Percentiles rank a stretch among this genome's conserved stretches.
phyloP scores from a whole-genome alignment of 30 jellyfish, hydroid and myxozoan species.

The Hydractinia echinata region DNA sequence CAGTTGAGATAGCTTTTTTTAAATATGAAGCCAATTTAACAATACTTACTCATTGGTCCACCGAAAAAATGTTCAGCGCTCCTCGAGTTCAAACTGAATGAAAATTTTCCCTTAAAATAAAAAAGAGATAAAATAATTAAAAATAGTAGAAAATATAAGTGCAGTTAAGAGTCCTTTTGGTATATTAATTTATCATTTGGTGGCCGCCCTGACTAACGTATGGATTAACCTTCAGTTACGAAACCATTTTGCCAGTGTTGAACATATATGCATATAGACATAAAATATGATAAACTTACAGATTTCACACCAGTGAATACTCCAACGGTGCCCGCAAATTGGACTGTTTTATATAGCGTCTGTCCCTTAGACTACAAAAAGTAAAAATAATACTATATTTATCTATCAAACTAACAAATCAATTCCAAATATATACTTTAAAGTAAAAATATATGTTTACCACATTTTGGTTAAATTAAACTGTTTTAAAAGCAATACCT shows the following conservation, averaged over 20 bases:
- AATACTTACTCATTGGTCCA: slow-evolving; percentile 15
- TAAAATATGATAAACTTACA: neutral
- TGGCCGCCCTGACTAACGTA: too few species aligned
- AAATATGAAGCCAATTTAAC: too few species aligned
- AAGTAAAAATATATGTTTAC: neutral
- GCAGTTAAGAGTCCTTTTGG: too few species aligned
- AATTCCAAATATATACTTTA: neutral
- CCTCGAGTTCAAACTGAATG: slow-evolving; percentile 29
- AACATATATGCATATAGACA: too few species aligned
- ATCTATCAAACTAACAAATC: neutral
- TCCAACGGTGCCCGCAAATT: slow-evolving; percentile 31
- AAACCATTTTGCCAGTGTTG: too few species aligned
- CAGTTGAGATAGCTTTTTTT: too few species aligned
- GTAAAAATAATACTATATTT: neutral
- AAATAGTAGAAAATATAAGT: too few species aligned
- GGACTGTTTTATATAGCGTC: slow-evolving; percentile 16
- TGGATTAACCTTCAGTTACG: too few species aligned
- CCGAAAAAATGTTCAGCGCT: slow-evolving; percentile 4
- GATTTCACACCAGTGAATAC: slow-evolving; percentile 15
- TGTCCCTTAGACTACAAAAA: neutral
- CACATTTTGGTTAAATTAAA: neutral
- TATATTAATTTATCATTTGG: too few species aligned
- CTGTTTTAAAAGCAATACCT: neutral
- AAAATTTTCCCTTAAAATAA: slow-evolving; percentile 16
- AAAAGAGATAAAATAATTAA: neutral